Percentiles rank a stretch among this genome's conserved stretches.
These are phyloP conservation scores for Prunella fulvescens DNA, from an alignment of 2,113 vertebrate genomes.

Conservation along the genomic window DNA sequence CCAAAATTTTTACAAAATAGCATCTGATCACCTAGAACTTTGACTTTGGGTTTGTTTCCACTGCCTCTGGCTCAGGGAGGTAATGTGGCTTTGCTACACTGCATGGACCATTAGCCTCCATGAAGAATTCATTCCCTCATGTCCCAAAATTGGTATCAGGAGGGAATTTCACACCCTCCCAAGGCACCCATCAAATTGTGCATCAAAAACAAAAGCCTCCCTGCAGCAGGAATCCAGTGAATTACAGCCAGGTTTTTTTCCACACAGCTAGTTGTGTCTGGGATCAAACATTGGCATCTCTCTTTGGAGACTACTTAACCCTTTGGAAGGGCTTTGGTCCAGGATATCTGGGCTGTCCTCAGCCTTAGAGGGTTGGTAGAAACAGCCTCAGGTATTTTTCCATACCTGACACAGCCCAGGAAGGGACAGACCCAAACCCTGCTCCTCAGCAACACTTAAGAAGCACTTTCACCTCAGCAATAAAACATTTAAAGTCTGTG, in stretches of 20 bases:
- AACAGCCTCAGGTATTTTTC: not conserved
- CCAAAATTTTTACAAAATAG: not conserved
- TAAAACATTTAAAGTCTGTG: not conserved
- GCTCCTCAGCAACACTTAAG: not conserved
- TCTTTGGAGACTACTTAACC: not conserved
- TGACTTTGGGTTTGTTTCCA: not conserved
- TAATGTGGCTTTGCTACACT: not conserved
- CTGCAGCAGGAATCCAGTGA: not conserved
- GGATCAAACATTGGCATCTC: not conserved
- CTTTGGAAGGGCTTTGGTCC: not conserved
- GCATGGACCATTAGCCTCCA: not conserved
- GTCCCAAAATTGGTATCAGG: not conserved
- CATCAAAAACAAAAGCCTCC: not conserved
- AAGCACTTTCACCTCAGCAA: not conserved
- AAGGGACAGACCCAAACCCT: fast-evolving
- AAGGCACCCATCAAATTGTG: not conserved
- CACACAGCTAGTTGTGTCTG: not conserved
- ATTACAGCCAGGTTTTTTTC: not conserved
- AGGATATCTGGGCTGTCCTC: not conserved
- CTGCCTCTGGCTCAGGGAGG: not conserved
- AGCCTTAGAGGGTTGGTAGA: not conserved
- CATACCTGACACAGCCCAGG: not conserved
- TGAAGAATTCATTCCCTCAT: not conserved
- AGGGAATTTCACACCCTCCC: not conserved
- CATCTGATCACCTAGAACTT: not conserved